Conservation (phyloP, 30 jellyfish, hydroid and myxozoan species). For the Catostylus mosaicus region DNA sequence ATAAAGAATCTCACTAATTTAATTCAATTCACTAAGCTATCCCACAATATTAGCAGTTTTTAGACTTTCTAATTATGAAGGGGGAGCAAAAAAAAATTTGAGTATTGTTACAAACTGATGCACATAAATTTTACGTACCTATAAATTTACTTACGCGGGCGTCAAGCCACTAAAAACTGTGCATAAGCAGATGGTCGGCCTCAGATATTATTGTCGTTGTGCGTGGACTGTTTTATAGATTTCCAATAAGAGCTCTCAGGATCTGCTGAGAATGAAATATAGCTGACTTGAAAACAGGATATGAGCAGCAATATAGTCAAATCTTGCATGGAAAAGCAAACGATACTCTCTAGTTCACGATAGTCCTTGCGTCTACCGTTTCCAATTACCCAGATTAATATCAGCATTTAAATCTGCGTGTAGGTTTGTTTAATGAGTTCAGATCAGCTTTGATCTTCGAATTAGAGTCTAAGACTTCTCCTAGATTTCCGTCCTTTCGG, state of each 20-base stretch:
- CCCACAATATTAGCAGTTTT: not conserved
- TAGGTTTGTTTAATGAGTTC: slow-evolving; percentile 15
- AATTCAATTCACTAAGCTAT: slow-evolving; percentile 6
- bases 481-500: not conserved
- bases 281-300: slow-evolving; percentile 47
- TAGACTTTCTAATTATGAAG: not conserved
- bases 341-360: slow-evolving; percentile 6
- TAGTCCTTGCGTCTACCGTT: slow-evolving; percentile 21
- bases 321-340: slow-evolving; percentile 22
- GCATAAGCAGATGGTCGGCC: not conserved
- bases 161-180: not conserved
- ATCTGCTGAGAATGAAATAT: slow-evolving; percentile 65
- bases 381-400: not conserved
- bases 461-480: not conserved
- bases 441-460: not conserved
- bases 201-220: not conserved
- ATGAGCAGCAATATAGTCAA: slow-evolving; percentile 23
- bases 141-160: not conserved
- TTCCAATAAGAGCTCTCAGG: slow-evolving; percentile 28
- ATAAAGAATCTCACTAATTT: slow-evolving; percentile 14
- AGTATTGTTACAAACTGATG: no score
- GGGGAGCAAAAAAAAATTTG: no score
- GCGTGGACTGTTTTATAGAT: slow-evolving; percentile 9
- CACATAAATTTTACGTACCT: not conserved
- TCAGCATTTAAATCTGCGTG: slow-evolving; percentile 11